Conservation (phyloP, 2,113 vertebrate species). For the Sprattus sprattus region DNA sequence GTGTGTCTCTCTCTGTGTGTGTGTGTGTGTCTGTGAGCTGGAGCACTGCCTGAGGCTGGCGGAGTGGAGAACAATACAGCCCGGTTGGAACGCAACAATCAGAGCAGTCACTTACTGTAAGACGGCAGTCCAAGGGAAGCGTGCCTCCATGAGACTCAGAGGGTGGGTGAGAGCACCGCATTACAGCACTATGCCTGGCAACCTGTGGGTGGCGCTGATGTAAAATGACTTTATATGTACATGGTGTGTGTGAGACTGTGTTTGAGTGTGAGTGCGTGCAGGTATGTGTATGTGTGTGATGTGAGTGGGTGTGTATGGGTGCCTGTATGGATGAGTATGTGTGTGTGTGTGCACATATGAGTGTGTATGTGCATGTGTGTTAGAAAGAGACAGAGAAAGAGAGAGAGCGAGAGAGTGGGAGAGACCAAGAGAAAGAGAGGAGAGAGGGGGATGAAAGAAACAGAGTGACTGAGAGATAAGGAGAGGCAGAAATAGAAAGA, state of each 20-base stretch:
- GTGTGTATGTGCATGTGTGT: background rate
- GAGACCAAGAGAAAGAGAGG: background rate
- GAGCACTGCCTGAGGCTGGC: conserved; percentile 59
- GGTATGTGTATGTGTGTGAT: too few relatives aligned
- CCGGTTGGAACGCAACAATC: conserved; percentile 71
- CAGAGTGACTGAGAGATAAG: background rate
- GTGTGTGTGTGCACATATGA: background rate
- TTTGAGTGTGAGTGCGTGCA: too few relatives aligned
- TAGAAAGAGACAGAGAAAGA: background rate
- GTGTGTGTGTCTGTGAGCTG: conserved; percentile 13
- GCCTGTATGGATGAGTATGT: background rate
- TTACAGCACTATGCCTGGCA: too few relatives aligned
- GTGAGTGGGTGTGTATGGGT: too few relatives aligned
- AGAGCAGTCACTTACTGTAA: conserved; percentile 68
- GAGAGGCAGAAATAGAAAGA: too few relatives aligned
- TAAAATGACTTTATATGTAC: too few relatives aligned
- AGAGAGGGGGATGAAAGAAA: background rate
- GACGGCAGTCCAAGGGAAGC: conserved; percentile 68
- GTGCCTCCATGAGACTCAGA: conserved; percentile 55
- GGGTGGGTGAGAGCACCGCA: too few relatives aligned
- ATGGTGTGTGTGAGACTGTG: too few relatives aligned
- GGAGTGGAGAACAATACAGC: conserved; percentile 48
- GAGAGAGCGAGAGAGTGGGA: background rate
- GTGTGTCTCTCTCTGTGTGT: too few relatives aligned
- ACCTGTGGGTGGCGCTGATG: too few relatives aligned